These are phyloP conservation scores for Asbolus verrucosus DNA, from an alignment of 1,140 invertebrate genomes.

Conservation along the genomic window DNA sequence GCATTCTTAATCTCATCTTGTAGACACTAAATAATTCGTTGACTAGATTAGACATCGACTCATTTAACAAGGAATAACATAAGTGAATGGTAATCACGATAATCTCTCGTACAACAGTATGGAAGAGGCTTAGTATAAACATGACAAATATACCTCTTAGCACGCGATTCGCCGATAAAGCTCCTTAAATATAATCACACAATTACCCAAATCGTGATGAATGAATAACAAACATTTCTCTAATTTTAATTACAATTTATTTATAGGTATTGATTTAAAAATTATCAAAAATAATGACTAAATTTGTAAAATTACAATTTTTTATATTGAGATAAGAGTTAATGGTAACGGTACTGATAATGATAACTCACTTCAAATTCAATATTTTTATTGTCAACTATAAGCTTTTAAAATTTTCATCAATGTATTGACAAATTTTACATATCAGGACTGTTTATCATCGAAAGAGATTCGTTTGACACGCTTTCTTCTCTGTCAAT, in stretches of 20 bases:
- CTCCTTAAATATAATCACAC: slow-evolving; percentile 15
- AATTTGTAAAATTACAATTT: too few species aligned
- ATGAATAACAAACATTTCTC: slow-evolving; percentile 2
- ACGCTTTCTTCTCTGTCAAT: too few species aligned
- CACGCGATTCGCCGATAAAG: slow-evolving; percentile 28
- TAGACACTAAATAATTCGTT: not conserved
- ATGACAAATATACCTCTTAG: slow-evolving; percentile 3
- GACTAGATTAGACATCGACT: not conserved
- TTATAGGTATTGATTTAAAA: slow-evolving; percentile 1
- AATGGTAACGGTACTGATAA: too few species aligned
- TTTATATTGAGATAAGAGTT: too few species aligned
- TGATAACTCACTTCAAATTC: too few species aligned
- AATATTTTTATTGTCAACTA: too few species aligned
- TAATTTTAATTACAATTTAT: slow-evolving; percentile 20
- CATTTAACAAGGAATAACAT: not conserved
- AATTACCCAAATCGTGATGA: slow-evolving; percentile 4
- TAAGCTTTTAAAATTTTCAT: too few species aligned
- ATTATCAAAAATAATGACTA: slow-evolving; percentile 1
- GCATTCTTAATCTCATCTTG: too few species aligned
- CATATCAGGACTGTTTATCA: too few species aligned
- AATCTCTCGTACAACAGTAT: not conserved
- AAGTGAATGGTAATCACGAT: slow-evolving; percentile 8
- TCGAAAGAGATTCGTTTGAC: too few species aligned
- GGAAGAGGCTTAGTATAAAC: not conserved
- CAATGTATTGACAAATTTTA: too few species aligned